Conservation (phyloP, 2,113 vertebrate species). For the Nerophis ophidion region DNA sequence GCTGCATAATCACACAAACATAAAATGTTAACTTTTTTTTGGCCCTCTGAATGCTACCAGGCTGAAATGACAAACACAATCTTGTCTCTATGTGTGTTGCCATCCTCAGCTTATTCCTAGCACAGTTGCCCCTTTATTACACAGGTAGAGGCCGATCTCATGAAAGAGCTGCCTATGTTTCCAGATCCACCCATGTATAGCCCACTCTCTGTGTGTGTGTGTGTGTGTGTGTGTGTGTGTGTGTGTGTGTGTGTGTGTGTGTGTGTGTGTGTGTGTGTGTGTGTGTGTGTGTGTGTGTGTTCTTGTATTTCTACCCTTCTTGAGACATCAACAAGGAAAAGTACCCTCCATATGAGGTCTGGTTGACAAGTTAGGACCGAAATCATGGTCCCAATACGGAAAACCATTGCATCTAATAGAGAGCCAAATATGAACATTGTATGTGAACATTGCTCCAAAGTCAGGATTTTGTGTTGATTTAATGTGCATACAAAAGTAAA, state of each 20-base stretch:
- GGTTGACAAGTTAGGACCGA: no score
- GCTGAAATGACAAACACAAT: constrained; percentile 60
- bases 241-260: constrained; percentile 23
- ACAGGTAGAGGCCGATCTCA: constrained; percentile 62
- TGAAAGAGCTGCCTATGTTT: constrained; percentile 70
- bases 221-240: constrained; percentile 11
- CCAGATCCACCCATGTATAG: constrained; percentile 44
- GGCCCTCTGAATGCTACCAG: constrained; percentile 42
- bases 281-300: not conserved
- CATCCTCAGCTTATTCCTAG: constrained; percentile 63
- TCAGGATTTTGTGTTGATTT: no score
- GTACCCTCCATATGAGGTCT: no score
- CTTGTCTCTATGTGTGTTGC: constrained; percentile 52
- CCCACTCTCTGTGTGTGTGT: constrained; percentile 19
- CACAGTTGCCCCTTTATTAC: constrained; percentile 68
- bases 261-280: no score
- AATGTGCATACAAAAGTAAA: no score
- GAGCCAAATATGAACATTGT: no score
- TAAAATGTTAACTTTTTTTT: not conserved
- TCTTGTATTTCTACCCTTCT: no score
- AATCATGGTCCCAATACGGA: no score
- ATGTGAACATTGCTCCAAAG: no score
- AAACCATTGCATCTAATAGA: no score
- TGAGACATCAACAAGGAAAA: no score
- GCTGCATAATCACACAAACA: constrained; percentile 22